phyloP scores from a whole-genome alignment of 2,888 invertebrate species.

The Tubulanus polymorphus region DNA sequence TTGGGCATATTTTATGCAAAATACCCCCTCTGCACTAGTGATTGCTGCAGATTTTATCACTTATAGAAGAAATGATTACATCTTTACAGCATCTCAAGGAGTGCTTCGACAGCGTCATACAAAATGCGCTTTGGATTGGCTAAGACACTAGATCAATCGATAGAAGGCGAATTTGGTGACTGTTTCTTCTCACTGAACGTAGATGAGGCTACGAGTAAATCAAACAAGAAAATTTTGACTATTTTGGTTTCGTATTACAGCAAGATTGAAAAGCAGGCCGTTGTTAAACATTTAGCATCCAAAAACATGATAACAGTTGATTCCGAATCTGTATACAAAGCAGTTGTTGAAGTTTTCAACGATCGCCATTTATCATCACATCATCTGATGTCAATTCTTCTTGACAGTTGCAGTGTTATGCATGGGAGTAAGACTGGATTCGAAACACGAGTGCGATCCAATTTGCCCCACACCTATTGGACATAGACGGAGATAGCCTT shows the following conservation, averaged over 20 bases:
- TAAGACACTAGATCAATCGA: too few species aligned
- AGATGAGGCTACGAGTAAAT: too few species aligned
- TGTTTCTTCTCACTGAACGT: too few species aligned
- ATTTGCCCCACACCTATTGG: constrained; percentile 8
- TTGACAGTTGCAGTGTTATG: constrained; percentile 4
- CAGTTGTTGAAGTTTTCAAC: constrained; percentile 2
- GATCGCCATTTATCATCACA: background rate
- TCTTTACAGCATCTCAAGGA: too few species aligned
- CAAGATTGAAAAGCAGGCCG: background rate
- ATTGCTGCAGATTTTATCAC: too few species aligned
- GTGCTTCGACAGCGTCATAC: too few species aligned
- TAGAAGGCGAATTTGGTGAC: too few species aligned
- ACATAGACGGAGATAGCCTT: constrained; percentile 21
- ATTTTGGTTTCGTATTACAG: background rate
- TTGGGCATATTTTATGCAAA: too few species aligned
- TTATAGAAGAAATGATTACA: too few species aligned
- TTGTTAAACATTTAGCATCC: background rate
- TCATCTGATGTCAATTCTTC: constrained; percentile 1
- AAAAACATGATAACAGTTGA: background rate
- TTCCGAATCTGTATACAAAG: constrained; percentile 3
- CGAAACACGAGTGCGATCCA: background rate
- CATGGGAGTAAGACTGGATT: constrained; percentile 4
- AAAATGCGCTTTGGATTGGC: too few species aligned
- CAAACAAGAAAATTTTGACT: too few species aligned
- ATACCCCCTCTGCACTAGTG: too few species aligned